Conservation (phyloP, 1,140 invertebrate species). For the Batillaria attramentaria region DNA sequence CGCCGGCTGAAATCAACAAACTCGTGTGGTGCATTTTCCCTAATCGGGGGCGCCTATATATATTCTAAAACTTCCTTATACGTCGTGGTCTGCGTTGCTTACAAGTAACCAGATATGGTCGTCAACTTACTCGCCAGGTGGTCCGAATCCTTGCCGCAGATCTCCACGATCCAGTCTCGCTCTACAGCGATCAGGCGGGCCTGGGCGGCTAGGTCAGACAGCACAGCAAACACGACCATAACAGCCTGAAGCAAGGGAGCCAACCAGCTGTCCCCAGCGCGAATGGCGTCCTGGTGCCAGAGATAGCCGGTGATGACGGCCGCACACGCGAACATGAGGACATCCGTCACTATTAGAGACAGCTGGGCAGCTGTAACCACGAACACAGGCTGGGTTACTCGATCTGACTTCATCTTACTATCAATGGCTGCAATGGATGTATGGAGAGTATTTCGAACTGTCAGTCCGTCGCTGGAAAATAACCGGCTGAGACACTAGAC, state of each 20-base stretch:
- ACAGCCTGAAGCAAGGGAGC: slow-evolving; percentile 33
- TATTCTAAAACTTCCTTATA: not conserved
- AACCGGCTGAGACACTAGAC: too few species aligned
- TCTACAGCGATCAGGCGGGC: slow-evolving; percentile 72
- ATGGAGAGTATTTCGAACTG: too few species aligned
- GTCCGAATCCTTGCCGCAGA: slow-evolving; percentile 48
- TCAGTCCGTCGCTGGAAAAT: too few species aligned
- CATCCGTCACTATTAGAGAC: slow-evolving; percentile 53
- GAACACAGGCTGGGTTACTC: too few species aligned
- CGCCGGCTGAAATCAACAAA: not conserved
- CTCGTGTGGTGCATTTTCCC: too few species aligned
- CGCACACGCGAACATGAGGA: slow-evolving; percentile 47
- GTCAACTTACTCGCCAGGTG: slow-evolving; percentile 53
- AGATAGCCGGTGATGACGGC: slow-evolving; percentile 45
- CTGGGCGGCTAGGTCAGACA: slow-evolving; percentile 62
- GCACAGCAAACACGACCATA: slow-evolving; percentile 55
- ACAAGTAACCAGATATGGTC: not conserved
- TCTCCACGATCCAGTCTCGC: slow-evolving; percentile 75
- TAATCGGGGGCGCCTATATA: not conserved
- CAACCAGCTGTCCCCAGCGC: slow-evolving; percentile 8
- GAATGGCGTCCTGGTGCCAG: slow-evolving; percentile 36
- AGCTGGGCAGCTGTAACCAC: slow-evolving; percentile 54
- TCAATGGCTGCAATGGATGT: too few species aligned
- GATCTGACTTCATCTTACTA: too few species aligned
- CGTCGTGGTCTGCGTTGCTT: not conserved